Conservation (phyloP, 2,888 invertebrate species). For the Sarcophaga carnaria region DNA sequence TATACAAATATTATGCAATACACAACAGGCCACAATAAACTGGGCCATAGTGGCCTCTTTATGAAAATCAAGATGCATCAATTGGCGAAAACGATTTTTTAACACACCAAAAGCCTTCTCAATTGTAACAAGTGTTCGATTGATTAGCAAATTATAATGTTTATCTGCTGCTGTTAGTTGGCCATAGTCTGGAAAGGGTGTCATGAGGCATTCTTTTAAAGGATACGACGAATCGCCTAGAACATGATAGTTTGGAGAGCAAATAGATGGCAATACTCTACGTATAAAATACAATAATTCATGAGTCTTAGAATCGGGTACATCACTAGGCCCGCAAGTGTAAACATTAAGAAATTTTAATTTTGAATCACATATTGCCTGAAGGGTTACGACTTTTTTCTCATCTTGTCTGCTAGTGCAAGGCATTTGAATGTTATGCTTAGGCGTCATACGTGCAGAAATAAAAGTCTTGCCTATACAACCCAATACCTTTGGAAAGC, state of each 20-base stretch:
- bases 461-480: conserved; percentile 35
- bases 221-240: conserved; percentile 62
- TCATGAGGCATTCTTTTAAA: conserved; percentile 54
- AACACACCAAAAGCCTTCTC: conserved; percentile 76
- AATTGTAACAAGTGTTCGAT: conserved; percentile 72
- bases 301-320: conserved; percentile 42
- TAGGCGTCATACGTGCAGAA: not conserved
- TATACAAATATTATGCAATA: conserved; percentile 73
- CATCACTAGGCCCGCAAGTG: conserved; percentile 73
- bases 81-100: conserved; percentile 71
- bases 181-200: conserved; percentile 74
- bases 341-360: conserved; percentile 73
- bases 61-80: conserved; percentile 55
- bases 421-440: not conserved
- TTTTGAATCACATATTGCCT: conserved; percentile 74
- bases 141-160: conserved; percentile 73
- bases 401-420: not conserved
- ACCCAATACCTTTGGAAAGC: conserved; percentile 54
- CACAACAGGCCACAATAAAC: conserved; percentile 73
- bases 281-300: conserved; percentile 27
- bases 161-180: conserved; percentile 71
- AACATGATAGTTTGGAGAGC: conserved; percentile 56
- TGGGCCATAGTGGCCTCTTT: conserved; percentile 63
- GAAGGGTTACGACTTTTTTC: conserved; percentile 70
- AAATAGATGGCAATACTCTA: conserved; percentile 68